A percentile compares a stretch with the other conserved stretches of the same genome.
Conservation (phyloP, 2,797 vertebrate genomes). For the Siniperca undulata region DNA sequence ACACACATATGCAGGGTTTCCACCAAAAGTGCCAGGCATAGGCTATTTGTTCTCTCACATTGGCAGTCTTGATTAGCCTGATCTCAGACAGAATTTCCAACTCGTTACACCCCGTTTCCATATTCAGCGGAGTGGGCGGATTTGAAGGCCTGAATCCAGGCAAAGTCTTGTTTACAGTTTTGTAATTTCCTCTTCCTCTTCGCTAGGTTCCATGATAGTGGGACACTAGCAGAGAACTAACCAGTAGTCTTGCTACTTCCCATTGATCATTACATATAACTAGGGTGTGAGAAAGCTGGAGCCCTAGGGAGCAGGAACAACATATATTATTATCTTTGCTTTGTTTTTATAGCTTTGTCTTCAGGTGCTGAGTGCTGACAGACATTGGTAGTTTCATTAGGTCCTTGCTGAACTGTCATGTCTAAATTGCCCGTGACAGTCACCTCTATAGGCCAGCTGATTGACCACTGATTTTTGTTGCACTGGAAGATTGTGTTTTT, state of each 20-base stretch:
- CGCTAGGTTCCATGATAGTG: constrained; percentile 2
- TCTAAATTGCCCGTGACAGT: neutral
- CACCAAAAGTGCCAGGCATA: neutral
- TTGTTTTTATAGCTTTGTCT: neutral
- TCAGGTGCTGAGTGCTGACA: neutral
- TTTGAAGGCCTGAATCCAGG: no score
- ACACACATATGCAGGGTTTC: constrained; percentile 24
- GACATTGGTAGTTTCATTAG: neutral
- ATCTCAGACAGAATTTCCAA: no score
- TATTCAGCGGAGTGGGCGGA: no score
- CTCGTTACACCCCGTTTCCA: no score
- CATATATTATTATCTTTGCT: neutral
- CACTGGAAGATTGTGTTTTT: neutral
- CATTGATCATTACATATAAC: neutral
- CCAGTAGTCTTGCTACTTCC: neutral
- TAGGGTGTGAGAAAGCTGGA: neutral
- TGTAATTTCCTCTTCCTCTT: constrained; percentile 50
- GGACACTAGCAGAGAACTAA: neutral
- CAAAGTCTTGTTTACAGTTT: constrained; percentile 12
- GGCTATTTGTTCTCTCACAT: constrained; percentile 1
- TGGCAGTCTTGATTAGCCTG: neutral
- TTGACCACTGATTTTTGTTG: neutral
- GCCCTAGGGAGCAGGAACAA: neutral
- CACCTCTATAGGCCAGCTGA: neutral
- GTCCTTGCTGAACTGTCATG: neutral